These are phyloP conservation scores for Capra hircus DNA, from an alignment of 2,113 vertebrate genomes.

Conservation along the genomic window DNA sequence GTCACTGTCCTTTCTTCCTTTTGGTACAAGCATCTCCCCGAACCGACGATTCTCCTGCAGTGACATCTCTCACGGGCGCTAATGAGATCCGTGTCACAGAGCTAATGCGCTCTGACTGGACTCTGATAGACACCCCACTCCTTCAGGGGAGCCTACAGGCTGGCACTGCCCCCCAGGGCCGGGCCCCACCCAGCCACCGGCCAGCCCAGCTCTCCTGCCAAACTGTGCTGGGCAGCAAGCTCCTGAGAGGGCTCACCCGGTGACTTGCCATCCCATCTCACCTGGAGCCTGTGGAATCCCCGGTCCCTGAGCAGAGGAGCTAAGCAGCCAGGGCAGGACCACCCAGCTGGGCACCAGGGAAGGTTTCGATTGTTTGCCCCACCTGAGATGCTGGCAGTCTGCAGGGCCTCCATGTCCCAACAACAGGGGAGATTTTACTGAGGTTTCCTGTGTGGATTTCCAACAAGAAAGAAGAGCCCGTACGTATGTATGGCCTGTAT, in stretches of 20 bases:
- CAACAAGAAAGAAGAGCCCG: not conserved
- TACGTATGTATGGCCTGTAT: too few relatives aligned
- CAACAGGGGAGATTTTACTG: not conserved
- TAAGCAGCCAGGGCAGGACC: not conserved
- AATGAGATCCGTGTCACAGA: constrained; percentile 91
- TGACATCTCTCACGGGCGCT: constrained; percentile 89
- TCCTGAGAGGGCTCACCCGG: not conserved
- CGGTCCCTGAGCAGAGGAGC: not conserved
- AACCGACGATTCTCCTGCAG: constrained; percentile 83
- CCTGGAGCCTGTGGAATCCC: not conserved
- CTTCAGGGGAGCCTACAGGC: constrained; percentile 55
- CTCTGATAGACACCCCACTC: constrained; percentile 79
- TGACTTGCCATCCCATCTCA: not conserved
- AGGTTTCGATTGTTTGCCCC: not conserved
- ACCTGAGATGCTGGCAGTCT: not conserved
- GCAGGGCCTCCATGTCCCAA: not conserved
- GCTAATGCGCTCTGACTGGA: constrained; percentile 90
- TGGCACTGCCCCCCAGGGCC: not conserved
- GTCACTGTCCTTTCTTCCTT: constrained; percentile 86
- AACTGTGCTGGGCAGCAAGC: constrained; percentile 11
- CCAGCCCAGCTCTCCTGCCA: constrained; percentile 15
- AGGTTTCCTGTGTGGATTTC: not conserved
- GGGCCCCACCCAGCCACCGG: not conserved
- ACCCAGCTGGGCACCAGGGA: not conserved
- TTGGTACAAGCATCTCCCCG: constrained; percentile 81